Base-by-base conservation (phyloP, 2,888 invertebrate species). In the Lomographa bimaculata region DNA sequence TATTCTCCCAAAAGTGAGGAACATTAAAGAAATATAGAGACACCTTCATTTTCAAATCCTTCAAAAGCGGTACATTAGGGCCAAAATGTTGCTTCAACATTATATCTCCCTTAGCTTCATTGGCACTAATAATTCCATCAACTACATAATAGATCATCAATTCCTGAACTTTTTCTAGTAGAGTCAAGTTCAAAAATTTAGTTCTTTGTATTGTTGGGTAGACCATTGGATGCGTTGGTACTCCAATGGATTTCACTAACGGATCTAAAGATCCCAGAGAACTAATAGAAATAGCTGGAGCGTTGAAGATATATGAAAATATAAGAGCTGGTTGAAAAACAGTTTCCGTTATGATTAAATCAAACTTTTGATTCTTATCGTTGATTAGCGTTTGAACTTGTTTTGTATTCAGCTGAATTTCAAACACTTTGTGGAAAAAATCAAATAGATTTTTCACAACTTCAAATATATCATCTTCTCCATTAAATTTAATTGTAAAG, bases 1-100 rank as follows among this genome's bases (percentile, higher is more conserved):
- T 57, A 1, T 30, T 39, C n/a, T 57, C 57, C 49, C 71, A 66
- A 18, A 71, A 48, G 0, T 69, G 70, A 57, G 79, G 68, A 1
- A 57, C 54, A 47, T 79, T 82, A 26, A 28, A 82, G 62, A 8
- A 77, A 40, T 50, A 79, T 40, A 30, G 65, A 67, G 2, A 70
- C 28, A 30, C 45, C 42, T 1, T 43, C 14, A 3, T 30, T 0
- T 17, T 2, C 29, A 53, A 28, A 7, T 46, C 46, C 6, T 8
- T 25, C 0, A 43, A 4, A 1, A 19, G n/a, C 1, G 46, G 43
- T 3, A 37, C 18, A 16, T 46, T 37, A 1, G 10, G 10, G 6
- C 46, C 50, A 25, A 45, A 42, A 6, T 23, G 6, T 28, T 18
- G 41, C 25, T 18, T 36, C 1, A 58, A 7, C 14, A 34, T 33